Base-by-base conservation (phyloP, 2,888 invertebrate species). In the Scelioninae gen. 1 region DNA sequence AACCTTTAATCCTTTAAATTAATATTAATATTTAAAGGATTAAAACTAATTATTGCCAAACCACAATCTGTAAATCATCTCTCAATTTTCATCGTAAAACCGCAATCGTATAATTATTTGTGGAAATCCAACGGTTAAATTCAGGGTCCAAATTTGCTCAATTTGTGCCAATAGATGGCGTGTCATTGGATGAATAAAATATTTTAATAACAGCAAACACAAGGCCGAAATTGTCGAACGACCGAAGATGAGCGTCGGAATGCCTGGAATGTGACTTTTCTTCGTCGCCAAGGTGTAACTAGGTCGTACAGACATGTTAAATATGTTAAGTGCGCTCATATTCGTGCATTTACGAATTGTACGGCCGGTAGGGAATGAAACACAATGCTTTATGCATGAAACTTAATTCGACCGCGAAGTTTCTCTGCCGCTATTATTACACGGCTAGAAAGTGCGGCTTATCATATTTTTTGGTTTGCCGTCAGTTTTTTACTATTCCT, bases 281-380 rank as follows among this genome's bases (percentile, higher is more conserved):
- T 60, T 43, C 53, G 60, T 7, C 43, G 23, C 0, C 62, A 5
- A 43, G 62, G 34, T 58, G 62, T 72, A 72, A 72, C 72, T 62
- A 45, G 72, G 72, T 72, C 72, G 63, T 43, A 15, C 45, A 40
- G 34, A 53, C 34, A 62, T 32, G 45, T 74, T 74, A 74, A 63
- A 74, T 74, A 63, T 63, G 43, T 72, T 74, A 74, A 74, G 55
- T 74, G 55, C 45, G 55, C 63, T 63, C 72, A 63, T 74, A 74
- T 74, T 63, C 53, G 72, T 43, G 45, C 45, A 53, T 63, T 45
- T 63, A 29, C 43, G 55, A 63, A 74, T 55, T 32, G 29, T 43
- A 49, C 31, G 32, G 16, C 13, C 58, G 32, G 7, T 15, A 38
- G 23, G 40, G n/a, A 72, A 63, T 23, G 72, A 63, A 74, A 55